Evolutionary conservation across 2,888 invertebrate genomes (phyloP), one percentile per base, ranked within the genome.

Genomic region (Meloe dianella): DNA sequence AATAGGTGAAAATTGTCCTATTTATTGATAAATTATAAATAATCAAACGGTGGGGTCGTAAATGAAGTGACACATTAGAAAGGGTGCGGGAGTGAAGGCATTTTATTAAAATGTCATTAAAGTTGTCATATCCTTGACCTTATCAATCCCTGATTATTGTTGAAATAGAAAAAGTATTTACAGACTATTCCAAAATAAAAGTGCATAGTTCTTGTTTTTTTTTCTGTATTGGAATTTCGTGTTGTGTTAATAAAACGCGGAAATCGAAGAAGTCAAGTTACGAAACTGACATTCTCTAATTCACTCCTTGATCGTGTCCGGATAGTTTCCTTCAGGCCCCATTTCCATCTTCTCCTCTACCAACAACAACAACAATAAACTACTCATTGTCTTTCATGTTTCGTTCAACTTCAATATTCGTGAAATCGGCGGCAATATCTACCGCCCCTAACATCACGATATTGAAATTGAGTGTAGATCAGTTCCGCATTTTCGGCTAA

Each of bases 401-500:
- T 17, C 8, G 17, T 41, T 41, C 41, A 41, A n/a, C 2, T 41
- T 4, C 12, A 24, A 27, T 54, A 54, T 54, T 54, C 54, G 54
- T 54, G 54, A 54, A 54, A 54, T 54, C 54, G 54, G 54, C 54
- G 54, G 54, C 54, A 54, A 58, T 41, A 63, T 59, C 27, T 27
- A 14, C 54, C 54, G 54, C 54, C 54, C 22, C 64, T 35, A 51
- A 58, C 56, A 38, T 66, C 64, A 64, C 65, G 68, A 64, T 47
- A 57, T 60, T 20, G 30, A 57, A 67, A 67, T 61, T 30, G 60
- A 62, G 66, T 66, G 64, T 54, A 66, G 64, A 70, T 75, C 74
- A 73, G 77, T 80, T 80, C 80, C 80, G 80, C 80, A 79, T 80
- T 80, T 79, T 79, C 77, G 73, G 76, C 74, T 77, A 79, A 79